phyloP scores from a whole-genome alignment of 2,888 invertebrate genomes.

The Netelia virgata region DNA sequence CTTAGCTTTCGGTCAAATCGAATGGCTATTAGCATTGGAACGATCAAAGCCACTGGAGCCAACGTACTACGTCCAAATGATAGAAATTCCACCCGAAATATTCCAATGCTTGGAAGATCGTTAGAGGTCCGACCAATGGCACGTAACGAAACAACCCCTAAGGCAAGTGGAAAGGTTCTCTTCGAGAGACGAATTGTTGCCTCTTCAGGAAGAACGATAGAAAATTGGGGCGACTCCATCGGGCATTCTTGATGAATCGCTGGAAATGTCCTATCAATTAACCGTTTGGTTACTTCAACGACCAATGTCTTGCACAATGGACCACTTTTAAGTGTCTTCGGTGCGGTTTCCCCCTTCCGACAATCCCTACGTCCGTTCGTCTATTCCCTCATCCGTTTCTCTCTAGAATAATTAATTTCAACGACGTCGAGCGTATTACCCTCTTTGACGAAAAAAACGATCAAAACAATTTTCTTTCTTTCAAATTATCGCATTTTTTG shows the following conservation, averaged over 20 bases:
- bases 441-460: neutral
- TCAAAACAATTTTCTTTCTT: neutral
- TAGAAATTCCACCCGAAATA: constrained; percentile 56
- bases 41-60: constrained; percentile 39
- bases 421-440: constrained; percentile 35
- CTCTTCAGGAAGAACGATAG: neutral
- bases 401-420: constrained; percentile 35
- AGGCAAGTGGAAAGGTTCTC: neutral
- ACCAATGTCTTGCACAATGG: neutral
- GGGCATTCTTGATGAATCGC: neutral
- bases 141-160: neutral
- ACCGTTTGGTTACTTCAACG: neutral
- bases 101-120: constrained; percentile 42
- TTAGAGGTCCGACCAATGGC: neutral
- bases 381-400: neutral
- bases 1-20: constrained; percentile 69
- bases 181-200: neutral
- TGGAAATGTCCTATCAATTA: neutral
- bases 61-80: constrained; percentile 20
- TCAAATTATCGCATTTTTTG: no score
- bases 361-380: neutral
- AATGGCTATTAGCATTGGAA: constrained; percentile 73
- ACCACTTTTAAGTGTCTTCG: neutral
- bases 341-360: neutral
- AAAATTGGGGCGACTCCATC: neutral